These are phyloP conservation scores for Anguilla marmorata DNA, from an alignment of 2,797 vertebrate species.

Conservation along the genomic window DNA sequence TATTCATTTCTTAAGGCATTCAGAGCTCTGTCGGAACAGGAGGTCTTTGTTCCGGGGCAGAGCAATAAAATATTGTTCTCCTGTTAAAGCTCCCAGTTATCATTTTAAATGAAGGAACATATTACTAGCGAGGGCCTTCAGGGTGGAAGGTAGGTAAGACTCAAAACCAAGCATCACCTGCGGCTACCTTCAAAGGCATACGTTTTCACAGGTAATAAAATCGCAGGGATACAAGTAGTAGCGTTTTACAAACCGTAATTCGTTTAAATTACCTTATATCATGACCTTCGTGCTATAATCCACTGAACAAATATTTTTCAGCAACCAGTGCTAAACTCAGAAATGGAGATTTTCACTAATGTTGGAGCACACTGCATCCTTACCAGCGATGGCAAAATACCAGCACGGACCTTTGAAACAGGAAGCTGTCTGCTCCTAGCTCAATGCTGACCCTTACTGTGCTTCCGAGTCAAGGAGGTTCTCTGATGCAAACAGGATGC, in stretches of 20 bases:
- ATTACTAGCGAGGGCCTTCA: not conserved
- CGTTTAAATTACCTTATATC: not conserved
- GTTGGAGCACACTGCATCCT: not conserved
- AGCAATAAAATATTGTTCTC: not conserved
- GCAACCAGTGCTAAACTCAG: not conserved
- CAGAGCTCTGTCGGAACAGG: not conserved
- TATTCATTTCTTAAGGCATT: not conserved
- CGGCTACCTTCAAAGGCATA: not conserved
- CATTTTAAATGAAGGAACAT: not conserved
- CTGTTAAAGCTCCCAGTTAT: not conserved
- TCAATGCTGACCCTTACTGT: not conserved
- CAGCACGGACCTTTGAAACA: not conserved
- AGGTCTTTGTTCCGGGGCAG: not conserved
- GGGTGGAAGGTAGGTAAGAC: not conserved
- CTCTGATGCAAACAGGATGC: not conserved
- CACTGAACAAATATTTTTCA: not conserved
- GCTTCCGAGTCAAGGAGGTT: not conserved
- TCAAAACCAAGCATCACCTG: not conserved
- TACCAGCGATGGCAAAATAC: not conserved
- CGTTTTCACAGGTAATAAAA: not conserved
- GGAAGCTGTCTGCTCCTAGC: not conserved
- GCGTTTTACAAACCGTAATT: conserved; percentile 14
- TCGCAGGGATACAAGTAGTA: not conserved
- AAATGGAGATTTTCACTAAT: not conserved
- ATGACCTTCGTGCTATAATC: not conserved